phyloP scores from a whole-genome alignment of 2,113 vertebrate species.

The Sander lucioperca region DNA sequence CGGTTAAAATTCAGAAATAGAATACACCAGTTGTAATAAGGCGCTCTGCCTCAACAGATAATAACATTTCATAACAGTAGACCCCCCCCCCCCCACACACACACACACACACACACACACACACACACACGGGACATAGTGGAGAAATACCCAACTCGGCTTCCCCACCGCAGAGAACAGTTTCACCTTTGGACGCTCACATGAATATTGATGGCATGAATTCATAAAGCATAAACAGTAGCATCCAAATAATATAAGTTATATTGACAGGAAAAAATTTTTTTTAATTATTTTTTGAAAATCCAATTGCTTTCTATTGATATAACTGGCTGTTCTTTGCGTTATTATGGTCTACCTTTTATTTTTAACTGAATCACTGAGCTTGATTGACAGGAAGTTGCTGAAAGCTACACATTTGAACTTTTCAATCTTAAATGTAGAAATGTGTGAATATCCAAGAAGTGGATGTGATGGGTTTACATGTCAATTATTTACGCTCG shows the following conservation, averaged over 20 bases:
- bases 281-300: not conserved
- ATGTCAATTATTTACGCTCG: constrained; percentile 23
- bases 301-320: not conserved
- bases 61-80: constrained; percentile 51
- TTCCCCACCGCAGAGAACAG: constrained; percentile 13
- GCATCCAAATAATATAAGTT: constrained; percentile 23
- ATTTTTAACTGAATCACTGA: constrained; percentile 22
- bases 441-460: constrained; percentile 9
- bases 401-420: not conserved
- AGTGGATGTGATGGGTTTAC: constrained; percentile 24
- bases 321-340: not conserved
- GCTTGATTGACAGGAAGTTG: constrained; percentile 28
- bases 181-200: constrained; percentile 48
- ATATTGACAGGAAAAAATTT: not conserved
- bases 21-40: constrained; percentile 79
- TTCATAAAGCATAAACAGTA: constrained; percentile 23
- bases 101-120: not conserved
- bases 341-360: not conserved
- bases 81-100: not conserved
- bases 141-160: constrained; percentile 52
- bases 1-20: constrained; percentile 32
- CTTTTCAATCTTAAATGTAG: not conserved
- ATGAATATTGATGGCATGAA: constrained; percentile 57
- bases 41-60: constrained; percentile 81
- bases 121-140: constrained; percentile 11